phyloP scores from a whole-genome alignment of 2,113 vertebrate genomes.

The Tachycineta bicolor region DNA sequence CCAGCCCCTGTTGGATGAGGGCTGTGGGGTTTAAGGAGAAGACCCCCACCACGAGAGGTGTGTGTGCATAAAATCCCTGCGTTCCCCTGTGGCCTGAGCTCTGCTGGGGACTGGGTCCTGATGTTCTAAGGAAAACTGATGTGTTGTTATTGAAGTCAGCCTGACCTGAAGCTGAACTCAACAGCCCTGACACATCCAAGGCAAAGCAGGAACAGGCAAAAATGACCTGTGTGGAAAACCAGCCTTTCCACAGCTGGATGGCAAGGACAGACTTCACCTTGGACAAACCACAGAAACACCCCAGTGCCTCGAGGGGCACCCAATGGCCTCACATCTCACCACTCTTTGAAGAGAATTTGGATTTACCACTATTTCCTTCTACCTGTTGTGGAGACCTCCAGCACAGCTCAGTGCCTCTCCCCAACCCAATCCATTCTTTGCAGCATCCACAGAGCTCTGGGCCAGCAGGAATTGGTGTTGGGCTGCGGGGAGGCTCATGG shows the following conservation, averaged over 20 bases:
- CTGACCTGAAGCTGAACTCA: not conserved
- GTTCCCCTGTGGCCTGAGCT: fast-evolving
- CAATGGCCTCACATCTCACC: not conserved
- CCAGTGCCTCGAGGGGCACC: not conserved
- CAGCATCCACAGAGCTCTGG: not conserved
- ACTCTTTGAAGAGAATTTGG: fast-evolving
- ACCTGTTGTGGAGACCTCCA: fast-evolving
- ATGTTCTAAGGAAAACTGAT: not conserved
- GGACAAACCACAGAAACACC: not conserved
- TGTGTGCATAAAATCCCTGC: fast-evolving
- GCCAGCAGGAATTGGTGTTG: not conserved
- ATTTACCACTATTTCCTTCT: not conserved
- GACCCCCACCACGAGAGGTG: fast-evolving
- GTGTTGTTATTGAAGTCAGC: not conserved
- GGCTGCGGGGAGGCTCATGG: not conserved
- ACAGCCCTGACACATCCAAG: not conserved
- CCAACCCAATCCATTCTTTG: not conserved
- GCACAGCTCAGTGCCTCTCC: not conserved
- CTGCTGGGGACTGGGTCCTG: not conserved
- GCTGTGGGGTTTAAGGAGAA: not conserved
- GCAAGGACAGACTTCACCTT: not conserved
- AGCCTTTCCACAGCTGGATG: not conserved
- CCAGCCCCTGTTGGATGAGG: not conserved
- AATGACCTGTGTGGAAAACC: not conserved
- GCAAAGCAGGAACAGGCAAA: not conserved